A percentile compares a stretch with the other conserved stretches of the same genome.
phyloP scores from a whole-genome alignment of 2,797 vertebrate genomes.

The Phrynocephalus vlangalii region DNA sequence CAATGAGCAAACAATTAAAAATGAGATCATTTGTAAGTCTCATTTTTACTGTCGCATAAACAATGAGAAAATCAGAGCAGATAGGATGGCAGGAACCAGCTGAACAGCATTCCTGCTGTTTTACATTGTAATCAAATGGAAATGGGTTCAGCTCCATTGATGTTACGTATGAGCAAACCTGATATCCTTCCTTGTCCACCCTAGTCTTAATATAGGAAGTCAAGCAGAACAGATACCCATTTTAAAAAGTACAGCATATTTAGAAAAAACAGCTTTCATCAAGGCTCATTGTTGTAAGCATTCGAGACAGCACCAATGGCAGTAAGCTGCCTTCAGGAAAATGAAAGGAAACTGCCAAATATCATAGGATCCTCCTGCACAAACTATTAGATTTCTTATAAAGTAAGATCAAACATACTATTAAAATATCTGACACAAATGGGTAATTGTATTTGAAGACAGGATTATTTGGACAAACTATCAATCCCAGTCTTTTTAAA shows the following conservation, averaged over 20 bases:
- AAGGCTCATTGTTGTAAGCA: slow-evolving; percentile 3
- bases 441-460: too few species aligned
- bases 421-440: too few species aligned
- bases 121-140: slow-evolving; percentile 39
- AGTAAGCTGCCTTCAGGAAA: not conserved
- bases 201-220: not conserved
- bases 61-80: slow-evolving; percentile 57
- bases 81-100: slow-evolving; percentile 45
- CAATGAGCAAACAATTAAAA: not conserved
- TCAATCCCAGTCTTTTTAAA: too few species aligned
- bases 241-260: not conserved
- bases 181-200: slow-evolving; percentile 27
- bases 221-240: not conserved
- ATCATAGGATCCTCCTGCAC: not conserved
- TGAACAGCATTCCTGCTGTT: slow-evolving; percentile 47
- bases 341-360: not conserved
- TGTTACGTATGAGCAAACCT: too few species aligned
- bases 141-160: not conserved
- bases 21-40: slow-evolving; percentile 10
- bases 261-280: not conserved
- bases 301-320: fast-evolving
- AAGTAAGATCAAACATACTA: too few species aligned
- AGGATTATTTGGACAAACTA: not conserved
- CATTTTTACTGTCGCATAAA: slow-evolving; percentile 33
- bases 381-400: not conserved